Base-by-base conservation (phyloP, 2,113 vertebrate genomes). In the Cyprinodon brontotheroides region DNA sequence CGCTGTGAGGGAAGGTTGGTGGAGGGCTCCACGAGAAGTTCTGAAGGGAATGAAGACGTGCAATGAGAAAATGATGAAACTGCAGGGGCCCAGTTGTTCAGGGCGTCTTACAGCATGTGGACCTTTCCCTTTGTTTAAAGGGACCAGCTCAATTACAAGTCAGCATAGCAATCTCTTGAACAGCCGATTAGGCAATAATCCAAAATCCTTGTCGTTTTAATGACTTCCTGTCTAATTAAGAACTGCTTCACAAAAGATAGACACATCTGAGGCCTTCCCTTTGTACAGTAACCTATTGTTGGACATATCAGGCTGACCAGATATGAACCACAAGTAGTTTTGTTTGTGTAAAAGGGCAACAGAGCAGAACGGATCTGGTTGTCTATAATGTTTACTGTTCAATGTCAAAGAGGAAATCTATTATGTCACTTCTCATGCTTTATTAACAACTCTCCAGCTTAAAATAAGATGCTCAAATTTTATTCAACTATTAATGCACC, bases 161-260 rank as follows among this genome's bases (percentile, higher is more conserved):
- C 85, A 66, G 80, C 41, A 22, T 12, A 45, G 76, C 80, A 93
- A 93, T 94, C 93, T 87, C 72, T 79, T 75, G 89, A 92, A 92
- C 89, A 77, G 79, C 74, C 73, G 92, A 95, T 94, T 92, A 90
- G 88, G 77, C 85, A 84, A 91, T 93, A 93, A 94, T 94, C 91
- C 92, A 63, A 84, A 93, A 94, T 88, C 85, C 90, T 85, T 90
- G 72, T 83, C 87, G 59, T 91, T 92, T 93, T 94, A 94, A 95
- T 94, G 92, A 92, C 92, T 95, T 94, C 73, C 87, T 80, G 85
- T 89, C 90, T 89, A 92, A 93, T 94, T 92, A 93, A 78, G 65
- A 65, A 39, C 61, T 63, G 72, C 82, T 82, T 77, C 72, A 90
- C 85, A 89, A 92, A 91, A 82, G 86, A 74, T 37, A 17, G 70